A percentile compares a stretch with the other conserved stretches of the same genome.
These are phyloP conservation scores for Eledona agricola DNA, from an alignment of 2,888 invertebrate species.

Conservation along the genomic window DNA sequence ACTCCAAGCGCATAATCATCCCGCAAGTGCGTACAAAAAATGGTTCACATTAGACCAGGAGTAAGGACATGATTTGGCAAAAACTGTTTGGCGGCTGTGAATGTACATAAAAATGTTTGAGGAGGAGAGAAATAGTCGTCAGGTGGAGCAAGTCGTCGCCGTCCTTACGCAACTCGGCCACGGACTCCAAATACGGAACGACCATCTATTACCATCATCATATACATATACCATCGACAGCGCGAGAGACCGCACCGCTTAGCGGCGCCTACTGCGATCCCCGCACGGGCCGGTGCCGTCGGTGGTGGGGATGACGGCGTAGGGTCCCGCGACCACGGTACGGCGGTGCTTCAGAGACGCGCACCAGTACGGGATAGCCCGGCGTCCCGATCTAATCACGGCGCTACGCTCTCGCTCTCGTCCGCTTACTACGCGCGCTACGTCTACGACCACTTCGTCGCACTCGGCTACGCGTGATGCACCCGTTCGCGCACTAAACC, in stretches of 20 bases:
- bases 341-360: constrained; percentile 53
- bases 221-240: too few species aligned
- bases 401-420: constrained; percentile 7
- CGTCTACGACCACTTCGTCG: constrained; percentile 1
- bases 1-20: too few species aligned
- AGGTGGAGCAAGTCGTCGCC: background rate
- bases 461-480: constrained; percentile 1
- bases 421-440: constrained; percentile 3
- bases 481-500: constrained; percentile 3
- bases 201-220: constrained; percentile 46
- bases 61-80: too few species aligned
- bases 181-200: constrained; percentile 42
- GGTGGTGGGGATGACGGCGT: constrained; percentile 47
- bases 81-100: too few species aligned
- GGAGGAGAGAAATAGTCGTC: too few species aligned
- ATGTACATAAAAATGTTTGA: too few species aligned
- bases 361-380: constrained; percentile 58
- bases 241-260: constrained; percentile 40
- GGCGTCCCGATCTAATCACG: constrained; percentile 46
- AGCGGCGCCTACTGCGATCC: constrained; percentile 56
- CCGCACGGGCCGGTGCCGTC: constrained; percentile 55
- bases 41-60: too few species aligned
- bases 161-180: constrained; percentile 37
- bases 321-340: constrained; percentile 52
- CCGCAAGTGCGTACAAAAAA: too few species aligned